Base-by-base conservation (phyloP, 2,888 invertebrate genomes). In the Coenonympha glycerion region DNA sequence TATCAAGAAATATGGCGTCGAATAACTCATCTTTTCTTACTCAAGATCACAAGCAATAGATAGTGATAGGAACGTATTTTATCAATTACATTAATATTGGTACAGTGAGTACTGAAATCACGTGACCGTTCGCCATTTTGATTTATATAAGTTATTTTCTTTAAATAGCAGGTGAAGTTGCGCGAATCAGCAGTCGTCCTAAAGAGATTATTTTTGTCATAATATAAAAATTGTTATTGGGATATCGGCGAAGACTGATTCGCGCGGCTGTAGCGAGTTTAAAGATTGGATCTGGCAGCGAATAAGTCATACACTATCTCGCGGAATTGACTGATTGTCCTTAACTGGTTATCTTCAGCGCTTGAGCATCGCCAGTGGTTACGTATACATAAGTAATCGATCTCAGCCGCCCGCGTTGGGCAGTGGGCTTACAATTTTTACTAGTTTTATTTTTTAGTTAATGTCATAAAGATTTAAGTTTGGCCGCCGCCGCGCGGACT, bases 371-470 rank as follows among this genome's bases (percentile, higher is more conserved):
- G 79, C 80, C 78, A 77, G 75, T 79, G 80, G 73, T 78, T 71
- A 70, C 66, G 63, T 68, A 75, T 74, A 71, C 60, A 66, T 73
- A 71, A 84, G 81, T 76, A 73, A 82, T 79, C 82, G 87, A 87
- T 87, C 87, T 87, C 87, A 87, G 79, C 73, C 73, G 79, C 79
- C 82, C 72, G 57, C 66, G 60, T 62, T 62, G 77, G 79, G 78
- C 77, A 68, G 71, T 77, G 81, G 82, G 82, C 80, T 80, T 83
- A 80, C 77, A 73, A 71, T 77, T 77, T 68, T 68, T 67, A 63
- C 59, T 71, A 68, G 73, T 70, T 71, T 71, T 72, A 72, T 70
- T 73, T 71, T 66, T 59, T 61, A 61, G 44, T 36, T 39, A 49
- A 30, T 8, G 9, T 9, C 8, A 36, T 64, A 72, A 73, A 68